phyloP scores from a whole-genome alignment of 2,113 vertebrate genomes.

The Calidris pygmaea region DNA sequence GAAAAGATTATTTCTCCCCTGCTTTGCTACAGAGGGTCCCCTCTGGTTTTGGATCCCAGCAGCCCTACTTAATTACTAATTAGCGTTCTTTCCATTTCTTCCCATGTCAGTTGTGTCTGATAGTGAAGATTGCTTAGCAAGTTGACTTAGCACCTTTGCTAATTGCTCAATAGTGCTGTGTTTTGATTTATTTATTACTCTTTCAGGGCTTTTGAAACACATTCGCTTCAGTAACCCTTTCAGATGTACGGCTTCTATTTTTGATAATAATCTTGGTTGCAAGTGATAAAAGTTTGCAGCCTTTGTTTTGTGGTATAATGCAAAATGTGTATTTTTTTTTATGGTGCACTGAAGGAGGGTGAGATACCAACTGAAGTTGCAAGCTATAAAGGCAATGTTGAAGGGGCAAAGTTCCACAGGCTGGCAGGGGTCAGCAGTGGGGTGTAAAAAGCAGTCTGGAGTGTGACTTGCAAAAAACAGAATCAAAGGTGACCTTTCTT shows the following conservation, averaged over 20 bases:
- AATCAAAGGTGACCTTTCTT: not conserved
- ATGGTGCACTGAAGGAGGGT: not conserved
- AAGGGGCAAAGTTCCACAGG: not conserved
- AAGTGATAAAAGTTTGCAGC: not conserved
- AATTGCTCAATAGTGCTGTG: conserved; percentile 49
- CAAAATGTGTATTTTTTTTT: not conserved
- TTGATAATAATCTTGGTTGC: not conserved
- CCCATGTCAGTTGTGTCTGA: conserved; percentile 43
- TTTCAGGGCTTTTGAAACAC: not conserved
- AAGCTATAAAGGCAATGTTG: not conserved
- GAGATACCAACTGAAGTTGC: not conserved
- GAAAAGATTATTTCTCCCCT: conserved; percentile 30
- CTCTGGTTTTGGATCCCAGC: conserved; percentile 2
- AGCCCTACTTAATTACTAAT: conserved; percentile 50
- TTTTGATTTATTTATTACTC: conserved; percentile 13
- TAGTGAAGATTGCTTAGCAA: conserved; percentile 26
- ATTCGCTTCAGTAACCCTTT: not conserved
- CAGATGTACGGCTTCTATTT: not conserved
- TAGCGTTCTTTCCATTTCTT: conserved; percentile 50
- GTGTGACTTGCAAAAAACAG: not conserved
- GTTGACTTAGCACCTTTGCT: conserved; percentile 60
- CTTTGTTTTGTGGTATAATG: not conserved
- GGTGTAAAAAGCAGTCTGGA: not conserved
- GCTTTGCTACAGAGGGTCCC: not conserved
- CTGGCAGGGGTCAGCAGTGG: not conserved